These are phyloP conservation scores for Monodelphis domestica DNA, from an alignment of 2,797 vertebrate species.

Conservation along the genomic window DNA sequence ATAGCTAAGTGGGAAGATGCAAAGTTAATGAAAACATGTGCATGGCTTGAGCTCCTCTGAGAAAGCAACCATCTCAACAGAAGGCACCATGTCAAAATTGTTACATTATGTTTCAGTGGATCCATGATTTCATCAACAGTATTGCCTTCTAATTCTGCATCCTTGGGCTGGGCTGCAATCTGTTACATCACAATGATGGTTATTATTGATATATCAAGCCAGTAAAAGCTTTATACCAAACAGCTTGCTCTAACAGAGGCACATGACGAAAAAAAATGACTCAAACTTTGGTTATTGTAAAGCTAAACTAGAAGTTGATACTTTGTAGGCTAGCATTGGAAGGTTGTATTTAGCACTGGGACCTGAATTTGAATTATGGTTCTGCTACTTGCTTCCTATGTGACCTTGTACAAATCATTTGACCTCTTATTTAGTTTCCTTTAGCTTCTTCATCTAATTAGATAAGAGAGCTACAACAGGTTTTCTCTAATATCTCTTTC, in stretches of 20 bases:
- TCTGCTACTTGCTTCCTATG: background rate
- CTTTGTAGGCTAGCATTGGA: background rate
- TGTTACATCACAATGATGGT: background rate
- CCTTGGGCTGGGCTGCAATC: background rate
- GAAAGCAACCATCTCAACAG: background rate
- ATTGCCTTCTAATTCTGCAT: background rate
- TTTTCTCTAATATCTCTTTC: background rate
- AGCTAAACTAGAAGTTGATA: background rate
- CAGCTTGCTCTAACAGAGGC: background rate
- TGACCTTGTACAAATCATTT: background rate
- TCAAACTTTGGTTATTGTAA: background rate
- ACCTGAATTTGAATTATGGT: background rate
- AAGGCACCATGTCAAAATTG: background rate
- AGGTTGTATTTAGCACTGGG: background rate
- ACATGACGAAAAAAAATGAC: background rate
- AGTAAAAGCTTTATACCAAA: background rate
- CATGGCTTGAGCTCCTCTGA: background rate
- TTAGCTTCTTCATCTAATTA: background rate
- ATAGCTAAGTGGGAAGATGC: background rate
- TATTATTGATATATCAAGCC: background rate
- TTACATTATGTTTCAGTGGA: background rate
- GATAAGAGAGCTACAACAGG: background rate
- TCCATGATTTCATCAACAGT: background rate
- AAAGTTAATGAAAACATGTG: background rate
- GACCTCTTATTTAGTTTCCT: background rate